phyloP scores from a whole-genome alignment of 2,888 invertebrate genomes.

The Drosophila formosana region DNA sequence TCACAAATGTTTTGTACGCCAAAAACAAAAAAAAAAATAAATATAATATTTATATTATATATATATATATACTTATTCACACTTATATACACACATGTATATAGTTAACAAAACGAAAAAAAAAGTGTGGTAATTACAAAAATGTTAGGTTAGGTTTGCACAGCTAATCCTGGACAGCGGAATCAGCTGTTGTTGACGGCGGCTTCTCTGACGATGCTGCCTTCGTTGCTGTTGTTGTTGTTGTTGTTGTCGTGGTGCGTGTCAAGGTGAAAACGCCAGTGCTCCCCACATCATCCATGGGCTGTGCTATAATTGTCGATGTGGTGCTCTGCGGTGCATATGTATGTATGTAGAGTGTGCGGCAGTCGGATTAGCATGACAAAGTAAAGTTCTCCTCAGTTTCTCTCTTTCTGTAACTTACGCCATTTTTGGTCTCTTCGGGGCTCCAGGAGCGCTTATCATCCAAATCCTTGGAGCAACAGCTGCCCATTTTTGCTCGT shows the following conservation, averaged over 20 bases:
- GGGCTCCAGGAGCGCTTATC: slow-evolving; percentile 82
- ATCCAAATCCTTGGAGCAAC: slow-evolving; percentile 80
- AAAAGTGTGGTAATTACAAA: neutral
- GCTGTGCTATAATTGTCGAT: slow-evolving; percentile 81
- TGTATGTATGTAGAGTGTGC: neutral
- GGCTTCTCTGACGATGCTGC: slow-evolving; percentile 20
- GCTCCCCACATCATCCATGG: slow-evolving; percentile 68
- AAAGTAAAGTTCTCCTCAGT: neutral
- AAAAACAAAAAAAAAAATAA: slow-evolving; percentile 27
- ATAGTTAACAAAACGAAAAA: slow-evolving; percentile 12
- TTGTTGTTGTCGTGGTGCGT: slow-evolving; percentile 50
- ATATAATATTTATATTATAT: slow-evolving; percentile 10
- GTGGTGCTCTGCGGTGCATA: slow-evolving; percentile 72
- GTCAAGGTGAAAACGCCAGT: slow-evolving; percentile 77
- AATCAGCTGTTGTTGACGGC: slow-evolving; percentile 10
- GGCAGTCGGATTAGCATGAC: neutral
- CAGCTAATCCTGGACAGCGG: slow-evolving; percentile 38
- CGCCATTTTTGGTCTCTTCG: slow-evolving; percentile 79
- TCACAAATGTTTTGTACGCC: slow-evolving; percentile 45
- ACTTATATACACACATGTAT: slow-evolving; percentile 20
- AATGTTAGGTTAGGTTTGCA: slow-evolving; percentile 3
- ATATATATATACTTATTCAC: slow-evolving; percentile 21
- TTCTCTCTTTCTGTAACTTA: slow-evolving; percentile 40
- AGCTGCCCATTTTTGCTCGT: slow-evolving; percentile 72
- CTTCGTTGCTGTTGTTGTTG: slow-evolving; percentile 30